phyloP scores from a whole-genome alignment of 1,140 invertebrate genomes.

The Drosophila micromelanica region DNA sequence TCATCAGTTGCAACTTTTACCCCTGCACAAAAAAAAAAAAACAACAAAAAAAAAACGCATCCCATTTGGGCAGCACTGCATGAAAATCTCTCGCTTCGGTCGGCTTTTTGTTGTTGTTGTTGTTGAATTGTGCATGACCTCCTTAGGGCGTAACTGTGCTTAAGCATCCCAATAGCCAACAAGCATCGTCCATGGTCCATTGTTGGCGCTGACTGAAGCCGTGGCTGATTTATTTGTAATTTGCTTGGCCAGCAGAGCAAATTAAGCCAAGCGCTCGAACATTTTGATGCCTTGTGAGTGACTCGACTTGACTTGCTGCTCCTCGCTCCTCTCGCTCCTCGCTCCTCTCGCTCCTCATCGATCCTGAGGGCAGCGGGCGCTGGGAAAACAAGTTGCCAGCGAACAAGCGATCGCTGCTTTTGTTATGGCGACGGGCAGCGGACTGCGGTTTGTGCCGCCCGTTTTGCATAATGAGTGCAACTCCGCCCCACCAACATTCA shows the following conservation, averaged over 20 bases:
- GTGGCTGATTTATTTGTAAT: conserved; percentile 54
- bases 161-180: conserved; percentile 38
- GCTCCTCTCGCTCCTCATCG: neutral
- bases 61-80: conserved; percentile 8
- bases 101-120: neutral
- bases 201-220: conserved; percentile 11
- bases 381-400: conserved; percentile 45
- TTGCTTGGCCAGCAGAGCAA: conserved; percentile 38
- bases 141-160: conserved; percentile 72
- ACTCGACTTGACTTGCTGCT: conserved; percentile 13
- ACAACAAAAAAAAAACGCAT: conserved; percentile 7
- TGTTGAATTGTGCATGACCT: conserved; percentile 56
- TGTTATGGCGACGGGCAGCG: conserved; percentile 2
- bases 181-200: neutral
- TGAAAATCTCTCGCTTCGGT: neutral
- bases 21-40: neutral
- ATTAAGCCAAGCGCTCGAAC: conserved; percentile 27
- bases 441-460: conserved; percentile 31
- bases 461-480: conserved; percentile 76
- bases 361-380: neutral
- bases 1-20: conserved; percentile 15
- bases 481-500: conserved; percentile 45
- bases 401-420: neutral
- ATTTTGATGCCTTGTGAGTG: conserved; percentile 49
- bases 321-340: neutral